Base-by-base conservation (phyloP, 1,140 invertebrate species). In the Mizuhopecten yessoensis region DNA sequence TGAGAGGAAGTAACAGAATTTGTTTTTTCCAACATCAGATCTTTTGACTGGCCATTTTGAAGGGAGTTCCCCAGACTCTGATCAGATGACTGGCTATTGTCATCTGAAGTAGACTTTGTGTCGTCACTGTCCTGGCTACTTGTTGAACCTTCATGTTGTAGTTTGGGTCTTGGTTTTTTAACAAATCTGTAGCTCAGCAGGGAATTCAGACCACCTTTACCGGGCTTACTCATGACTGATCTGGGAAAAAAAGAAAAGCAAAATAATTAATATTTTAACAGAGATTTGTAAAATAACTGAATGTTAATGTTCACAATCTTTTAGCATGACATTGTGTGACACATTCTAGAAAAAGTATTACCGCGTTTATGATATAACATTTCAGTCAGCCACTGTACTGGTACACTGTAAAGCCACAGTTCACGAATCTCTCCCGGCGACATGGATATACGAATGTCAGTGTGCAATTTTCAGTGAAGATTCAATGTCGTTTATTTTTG, bases 121-220 rank as follows among this genome's bases (percentile, higher is more conserved):
- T 33, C 88, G 89, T 39, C 87, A 34, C 34, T 89, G 34, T 86
- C 88, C 20, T 89, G 88, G 5, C 39, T 86, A n/a, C 89, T 87
- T 34, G 88, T 89, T 20, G 89, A 89, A 34, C 90, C 90, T 86
- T 88, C 45, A 34, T 89, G 88, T 20, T 86, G 39, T 1, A 92
- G 34, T 88, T 92, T 90, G 9, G 90, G 33, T n/a, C n/a, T 75
- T 1, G 86, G 33, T 86, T 91, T 93, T 89, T 92, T 93, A 17
- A 92, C 92, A 92, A 94, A 94, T 34, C 94, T 87, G 57, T 94
- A 94, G 49, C 91, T 93, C 88, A 94, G 90, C 34, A 94, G 89
- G 7, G 91, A 92, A 57, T 88, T 92, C 20, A 94, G 75, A 0
- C 86, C 57, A 75, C 20, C 17, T 75, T 75, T 75, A 5, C 86